A percentile compares a stretch with the other conserved stretches of the same genome.
Evolutionary conservation across 2,888 invertebrate species (phyloP).

Genomic region (Toxonevra muliebris): DNA sequence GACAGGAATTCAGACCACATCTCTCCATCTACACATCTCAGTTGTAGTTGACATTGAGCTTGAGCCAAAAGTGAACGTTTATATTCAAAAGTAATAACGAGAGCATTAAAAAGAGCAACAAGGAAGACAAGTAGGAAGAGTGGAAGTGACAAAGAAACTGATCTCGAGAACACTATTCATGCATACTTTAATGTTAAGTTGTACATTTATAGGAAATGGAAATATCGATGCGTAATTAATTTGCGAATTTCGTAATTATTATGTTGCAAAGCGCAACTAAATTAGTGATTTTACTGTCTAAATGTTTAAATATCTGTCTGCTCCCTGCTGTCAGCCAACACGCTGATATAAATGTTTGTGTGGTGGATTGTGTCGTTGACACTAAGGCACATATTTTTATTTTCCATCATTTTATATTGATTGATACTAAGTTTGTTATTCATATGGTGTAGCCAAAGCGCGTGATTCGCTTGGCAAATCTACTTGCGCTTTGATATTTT

Average conservation of each 20-base stretch:
- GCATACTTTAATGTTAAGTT: too few relatives aligned
- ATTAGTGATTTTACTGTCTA: not conserved
- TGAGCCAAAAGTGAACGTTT: too few relatives aligned
- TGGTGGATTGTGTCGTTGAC: constrained; percentile 2
- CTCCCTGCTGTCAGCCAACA: not conserved
- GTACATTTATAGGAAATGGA: constrained; percentile 4
- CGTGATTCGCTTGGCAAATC: constrained; percentile 1
- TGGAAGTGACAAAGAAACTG: too few relatives aligned
- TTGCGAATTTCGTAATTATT: not conserved
- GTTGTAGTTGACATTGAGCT: too few relatives aligned
- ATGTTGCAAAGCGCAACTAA: not conserved
- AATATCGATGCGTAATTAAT: not conserved
- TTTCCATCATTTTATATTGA: not conserved
- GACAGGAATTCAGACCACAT: too few relatives aligned
- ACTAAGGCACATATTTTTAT: not conserved
- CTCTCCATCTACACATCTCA: too few relatives aligned
- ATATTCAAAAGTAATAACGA: too few relatives aligned
- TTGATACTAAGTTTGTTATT: not conserved
- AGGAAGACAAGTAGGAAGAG: too few relatives aligned
- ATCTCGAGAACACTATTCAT: too few relatives aligned
- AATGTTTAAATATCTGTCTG: not conserved
- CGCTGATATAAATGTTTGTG: not conserved
- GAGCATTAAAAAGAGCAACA: too few relatives aligned
- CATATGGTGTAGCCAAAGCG: not conserved
- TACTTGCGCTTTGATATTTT: too few relatives aligned